phyloP scores from a whole-genome alignment of 2,888 invertebrate species.

The Monochamus alternatus region DNA sequence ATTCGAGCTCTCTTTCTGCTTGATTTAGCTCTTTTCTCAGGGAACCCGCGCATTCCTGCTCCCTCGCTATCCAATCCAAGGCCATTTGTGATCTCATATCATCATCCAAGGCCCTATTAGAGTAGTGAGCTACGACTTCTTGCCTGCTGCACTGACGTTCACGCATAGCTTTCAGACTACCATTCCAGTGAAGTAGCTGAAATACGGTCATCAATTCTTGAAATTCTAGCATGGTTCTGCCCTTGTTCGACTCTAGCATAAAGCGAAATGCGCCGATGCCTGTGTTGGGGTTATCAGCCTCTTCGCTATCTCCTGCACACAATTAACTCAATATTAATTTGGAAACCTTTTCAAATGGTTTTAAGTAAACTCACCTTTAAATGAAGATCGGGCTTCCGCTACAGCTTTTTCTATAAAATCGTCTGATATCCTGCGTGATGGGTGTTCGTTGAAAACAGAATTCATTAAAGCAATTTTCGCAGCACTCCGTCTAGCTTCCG shows the following conservation, averaged over 20 bases:
- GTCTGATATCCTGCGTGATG: conserved; percentile 91
- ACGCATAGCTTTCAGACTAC: conserved; percentile 95
- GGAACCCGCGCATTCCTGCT: conserved; percentile 83
- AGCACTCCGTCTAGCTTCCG: conserved; percentile 93
- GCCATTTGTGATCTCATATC: conserved; percentile 98
- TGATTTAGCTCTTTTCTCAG: conserved; percentile 86
- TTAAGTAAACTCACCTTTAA: conserved; percentile 71
- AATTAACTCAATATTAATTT: background rate
- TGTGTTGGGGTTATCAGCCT: conserved; percentile 79
- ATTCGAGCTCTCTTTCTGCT: conserved; percentile 90
- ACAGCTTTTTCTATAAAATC: conserved; percentile 96
- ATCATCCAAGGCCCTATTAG: conserved; percentile 92
- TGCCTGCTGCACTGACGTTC: conserved; percentile 95
- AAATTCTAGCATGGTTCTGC: conserved; percentile 95
- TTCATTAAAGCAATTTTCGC: conserved; percentile 98
- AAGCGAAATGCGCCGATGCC: conserved; percentile 84
- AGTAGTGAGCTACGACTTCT: conserved; percentile 94
- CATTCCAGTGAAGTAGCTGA: conserved; percentile 96
- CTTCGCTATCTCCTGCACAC: conserved; percentile 71
- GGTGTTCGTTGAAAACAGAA: conserved; percentile 97
- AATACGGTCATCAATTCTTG: conserved; percentile 99
- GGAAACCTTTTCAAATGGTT: background rate
- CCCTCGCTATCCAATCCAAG: conserved; percentile 92
- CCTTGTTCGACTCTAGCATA: conserved; percentile 87
- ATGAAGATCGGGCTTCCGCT: conserved; percentile 90